These are phyloP conservation scores for Meloidogyne chitwoodi DNA, from an alignment of 1,140 invertebrate genomes.

Conservation along the genomic window DNA sequence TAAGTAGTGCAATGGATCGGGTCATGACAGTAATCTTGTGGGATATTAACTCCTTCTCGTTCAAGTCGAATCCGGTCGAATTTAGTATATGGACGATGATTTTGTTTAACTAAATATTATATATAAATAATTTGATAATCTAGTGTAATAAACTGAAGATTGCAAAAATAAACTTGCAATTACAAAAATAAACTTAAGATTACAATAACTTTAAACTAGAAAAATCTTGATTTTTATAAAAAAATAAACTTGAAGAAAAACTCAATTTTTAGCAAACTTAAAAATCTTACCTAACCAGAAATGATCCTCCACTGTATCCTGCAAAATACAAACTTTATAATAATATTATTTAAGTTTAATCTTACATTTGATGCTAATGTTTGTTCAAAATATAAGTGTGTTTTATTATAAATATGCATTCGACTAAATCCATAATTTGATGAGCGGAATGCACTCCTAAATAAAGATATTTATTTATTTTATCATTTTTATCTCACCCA, in stretches of 20 bases:
- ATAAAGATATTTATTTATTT: neutral
- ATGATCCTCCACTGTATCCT: conserved; percentile 31
- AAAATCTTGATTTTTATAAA: no score
- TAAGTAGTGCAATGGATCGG: conserved; percentile 9
- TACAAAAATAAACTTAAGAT: neutral
- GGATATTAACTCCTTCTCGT: conserved; percentile 18
- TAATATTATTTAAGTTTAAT: conserved; percentile 3
- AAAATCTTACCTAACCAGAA: conserved; percentile 20
- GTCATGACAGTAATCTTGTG: conserved; percentile 29
- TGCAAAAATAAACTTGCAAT: neutral
- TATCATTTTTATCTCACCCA: neutral
- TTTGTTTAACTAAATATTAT: conserved; percentile 16
- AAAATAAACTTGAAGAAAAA: neutral
- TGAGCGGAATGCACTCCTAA: conserved; percentile 73
- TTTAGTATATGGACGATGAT: conserved; percentile 13
- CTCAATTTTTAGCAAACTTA: neutral
- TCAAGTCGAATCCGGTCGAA: conserved; percentile 15
- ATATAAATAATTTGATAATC: neutral
- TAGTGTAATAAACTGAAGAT: neutral
- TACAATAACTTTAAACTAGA: no score
- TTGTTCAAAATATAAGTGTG: conserved; percentile 45
- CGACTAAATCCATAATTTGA: conserved; percentile 78
- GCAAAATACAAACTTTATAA: neutral
- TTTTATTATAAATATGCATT: conserved; percentile 48
- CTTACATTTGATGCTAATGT: conserved; percentile 40